Base-by-base conservation (phyloP, 2,113 vertebrate species). In the Nycticebus coucang region DNA sequence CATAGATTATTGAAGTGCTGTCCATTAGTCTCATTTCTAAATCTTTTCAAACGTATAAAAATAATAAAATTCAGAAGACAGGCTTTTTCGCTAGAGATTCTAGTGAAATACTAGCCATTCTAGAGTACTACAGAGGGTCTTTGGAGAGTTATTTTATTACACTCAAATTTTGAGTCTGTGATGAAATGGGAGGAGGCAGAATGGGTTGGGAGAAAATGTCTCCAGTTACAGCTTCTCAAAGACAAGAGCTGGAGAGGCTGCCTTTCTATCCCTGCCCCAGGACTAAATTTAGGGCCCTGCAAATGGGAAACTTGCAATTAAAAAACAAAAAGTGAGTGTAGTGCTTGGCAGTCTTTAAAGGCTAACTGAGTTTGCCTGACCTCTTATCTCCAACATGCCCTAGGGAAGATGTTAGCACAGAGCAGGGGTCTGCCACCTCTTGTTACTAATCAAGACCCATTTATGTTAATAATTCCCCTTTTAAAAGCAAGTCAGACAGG, bases 401-500 rank as follows among this genome's bases (percentile, higher is more conserved):
- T 45, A 62, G 75, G 64, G 83, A 96, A 97, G 66, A 91, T 18
- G n/a, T 89, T 94, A 85, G 30, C 37, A 37, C 33, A 87, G 55
- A 92, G 28, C 41, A 66, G 8, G 37, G 41, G 55, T 30, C 57
- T 86, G 8, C 37, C 19, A 79, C 50, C 59, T 89, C 72, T 37
- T 37, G 10, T 78, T 66, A 21, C 50, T 94, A 89, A 96, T 94
- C 79, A 89, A 60, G 41, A 91, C 94, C 41, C 59, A 19, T 93
- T 94, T 91, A 60, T 81, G 82, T 77, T 91, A 95, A 93, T 85
- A 96, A 81, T 45, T 53, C 53, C 35, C 45, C 37, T 74, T 85
- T 91, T 75, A 62, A 91, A 96, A 95, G 75, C 69, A 81, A 94
- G 57, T 90, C 45, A 84, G n/a, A 30, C 55, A 87, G 66, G 96